Base-by-base conservation (phyloP, 2,888 invertebrate species). In the Gari tellinella region DNA sequence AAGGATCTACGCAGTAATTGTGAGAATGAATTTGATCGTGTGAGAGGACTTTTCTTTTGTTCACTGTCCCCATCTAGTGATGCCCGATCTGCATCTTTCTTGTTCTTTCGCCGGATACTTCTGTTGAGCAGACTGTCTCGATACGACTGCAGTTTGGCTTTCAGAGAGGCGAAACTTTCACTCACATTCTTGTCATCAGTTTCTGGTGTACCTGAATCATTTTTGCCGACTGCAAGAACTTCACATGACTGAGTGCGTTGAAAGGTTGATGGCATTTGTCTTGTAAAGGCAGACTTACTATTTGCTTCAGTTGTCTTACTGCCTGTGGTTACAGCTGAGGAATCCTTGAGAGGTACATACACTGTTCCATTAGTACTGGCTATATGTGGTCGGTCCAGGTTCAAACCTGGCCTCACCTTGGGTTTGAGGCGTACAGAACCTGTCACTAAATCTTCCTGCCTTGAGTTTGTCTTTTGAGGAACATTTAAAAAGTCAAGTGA, bases 71-170 rank as follows among this genome's bases (percentile, higher is more conserved):
- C 67, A 45, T 70, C 66, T 17, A 56, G 37, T 25, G 69, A 62
- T 2, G 55, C 17, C 40, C 61, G 65, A 38, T 75, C 67, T 21
- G 70, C 61, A 14, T 66, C 52, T n/a, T 72, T 61, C 46, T 61
- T 72, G 53, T 76, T 72, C 40, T 72, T 69, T 15, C 75, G 58
- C 40, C 72, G 26, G 25, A 79, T 53, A 45, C 82, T 77, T 52
- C 80, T 79, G 40, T 74, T 81, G 10, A 84, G 53, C 25, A 89
- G 72, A 62, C 80, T 81, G 68, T 88, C 89, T 52, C 86, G 70
- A 63, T 86, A 89, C 7, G 86, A 86, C 46, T 85, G 86, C n/a
- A 89, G 68, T 64, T 88, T 88, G 7, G 87, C 85, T 70, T 89
- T 89, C n/a, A 89, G 65, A 3, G 88, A 83, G 17, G 87, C 84